These are phyloP conservation scores for Erebia epiphron DNA, from an alignment of 2,888 invertebrate genomes.

Conservation along the genomic window DNA sequence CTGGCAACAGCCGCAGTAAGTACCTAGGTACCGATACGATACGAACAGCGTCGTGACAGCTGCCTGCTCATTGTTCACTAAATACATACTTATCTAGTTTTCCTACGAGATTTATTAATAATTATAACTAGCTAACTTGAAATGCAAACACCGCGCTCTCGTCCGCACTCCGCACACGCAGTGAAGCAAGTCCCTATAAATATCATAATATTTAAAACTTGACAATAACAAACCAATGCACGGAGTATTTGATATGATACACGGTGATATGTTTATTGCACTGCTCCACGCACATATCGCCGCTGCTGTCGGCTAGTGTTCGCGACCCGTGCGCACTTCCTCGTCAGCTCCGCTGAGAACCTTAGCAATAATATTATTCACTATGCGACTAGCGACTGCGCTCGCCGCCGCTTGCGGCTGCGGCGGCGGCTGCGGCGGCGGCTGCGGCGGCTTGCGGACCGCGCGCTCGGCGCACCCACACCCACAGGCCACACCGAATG, in stretches of 20 bases:
- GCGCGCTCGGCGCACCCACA: too few relatives aligned
- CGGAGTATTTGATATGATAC: background rate
- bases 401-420: background rate
- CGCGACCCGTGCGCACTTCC: too few relatives aligned
- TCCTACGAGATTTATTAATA: background rate
- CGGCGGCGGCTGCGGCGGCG: background rate
- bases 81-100: background rate
- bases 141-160: background rate
- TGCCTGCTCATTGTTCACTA: slow-evolving; percentile 1
- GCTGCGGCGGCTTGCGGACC: too few relatives aligned
- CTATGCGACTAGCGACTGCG: background rate
- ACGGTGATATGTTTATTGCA: slow-evolving; percentile 7
- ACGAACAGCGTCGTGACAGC: background rate
- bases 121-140: background rate
- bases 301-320: too few relatives aligned
- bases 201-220: background rate
- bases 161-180: background rate
- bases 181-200: background rate
- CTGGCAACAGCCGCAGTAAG: too few relatives aligned
- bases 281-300: background rate
- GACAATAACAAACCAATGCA: background rate
- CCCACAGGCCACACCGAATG: background rate
- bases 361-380: background rate
- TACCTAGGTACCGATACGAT: too few relatives aligned
- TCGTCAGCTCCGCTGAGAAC: too few relatives aligned